Evolutionary conservation across 2,797 vertebrate species (phyloP), one percentile per base, ranked within the genome.

Genomic region (Sparus aurata): DNA sequence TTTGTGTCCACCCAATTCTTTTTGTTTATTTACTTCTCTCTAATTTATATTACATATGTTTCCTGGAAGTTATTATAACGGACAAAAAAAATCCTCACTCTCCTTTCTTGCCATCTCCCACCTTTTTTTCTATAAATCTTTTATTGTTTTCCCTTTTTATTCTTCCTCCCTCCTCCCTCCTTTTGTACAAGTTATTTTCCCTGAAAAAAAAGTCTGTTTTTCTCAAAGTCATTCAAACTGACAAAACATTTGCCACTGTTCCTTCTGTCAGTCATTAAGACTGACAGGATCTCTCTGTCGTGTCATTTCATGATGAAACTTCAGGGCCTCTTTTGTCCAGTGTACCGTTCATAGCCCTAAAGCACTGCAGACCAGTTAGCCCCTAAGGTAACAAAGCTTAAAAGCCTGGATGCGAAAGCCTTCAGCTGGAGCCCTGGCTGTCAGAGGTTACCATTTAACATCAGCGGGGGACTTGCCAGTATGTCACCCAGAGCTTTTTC

Each of bases 391-490:
- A 77, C 75, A 70, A 68, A 75, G 75, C 83, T 83, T 85, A 81
- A 90, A 87, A 79, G 80, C 58, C 74, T 65, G 86, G 77, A 80
- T 81, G 81, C 77, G 73, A 85, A 82, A 82, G 82, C 77, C 79
- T 81, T 85, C 73, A 75, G 69, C 83, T 69, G 77, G 66, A 85
- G 87, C 80, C 53, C 53, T 1, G 3, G 62, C 82, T 87, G 84
- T 88, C 77, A 87, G 77, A 88, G 82, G 82, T 87, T 80, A 77
- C 70, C 80, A 50, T 79, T 85, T 87, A 86, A 77, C 84, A 82
- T 66, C 75, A 80, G 75, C 76, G 20, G 74, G 86, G 82, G 85
- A 87, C 70, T 76, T 46, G 22, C 71, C 77, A 66, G 63, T 54
- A 66, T 83, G 76, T 85, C 84, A 85, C 46, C 68, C 64, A 30